A percentile compares a stretch with the other conserved stretches of the same genome.
phyloP scores from a whole-genome alignment of 1,140 invertebrate species.

The Lepidurus arcticus region DNA sequence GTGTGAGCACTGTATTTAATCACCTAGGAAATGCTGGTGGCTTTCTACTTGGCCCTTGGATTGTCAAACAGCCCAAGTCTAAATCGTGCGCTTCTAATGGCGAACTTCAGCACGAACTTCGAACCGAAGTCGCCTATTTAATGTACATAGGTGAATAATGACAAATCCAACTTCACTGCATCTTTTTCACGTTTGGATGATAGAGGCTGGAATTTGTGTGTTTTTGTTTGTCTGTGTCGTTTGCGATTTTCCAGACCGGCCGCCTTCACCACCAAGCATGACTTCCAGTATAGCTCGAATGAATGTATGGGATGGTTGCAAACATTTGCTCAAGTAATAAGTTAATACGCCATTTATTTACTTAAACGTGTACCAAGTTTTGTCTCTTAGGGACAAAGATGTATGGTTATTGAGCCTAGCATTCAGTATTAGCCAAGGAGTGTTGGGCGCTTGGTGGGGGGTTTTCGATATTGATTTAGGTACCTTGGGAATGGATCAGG shows the following conservation, averaged over 20 bases:
- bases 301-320: constrained; percentile 24
- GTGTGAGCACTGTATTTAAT: constrained; percentile 45
- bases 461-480: constrained; percentile 46
- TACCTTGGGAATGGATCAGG: constrained; percentile 44
- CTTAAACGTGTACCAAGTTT: neutral
- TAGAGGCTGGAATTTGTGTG: constrained; percentile 40
- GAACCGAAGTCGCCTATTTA: constrained; percentile 36
- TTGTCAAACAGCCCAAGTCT: constrained; percentile 38
- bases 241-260: constrained; percentile 46
- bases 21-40: constrained; percentile 46
- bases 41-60: constrained; percentile 43
- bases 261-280: constrained; percentile 43
- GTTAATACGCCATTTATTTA: neutral
- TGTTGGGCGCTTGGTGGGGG: constrained; percentile 47
- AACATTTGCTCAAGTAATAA: constrained; percentile 27
- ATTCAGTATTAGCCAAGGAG: constrained; percentile 46
- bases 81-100: constrained; percentile 17
- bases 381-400: constrained; percentile 42
- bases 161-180: neutral
- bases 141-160: constrained; percentile 38
- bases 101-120: constrained; percentile 33
- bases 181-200: neutral
- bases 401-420: constrained; percentile 45
- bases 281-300: constrained; percentile 37
- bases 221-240: constrained; percentile 41